These are phyloP conservation scores for Mus caroli DNA, from an alignment of 2,797 vertebrate species.

Conservation along the genomic window DNA sequence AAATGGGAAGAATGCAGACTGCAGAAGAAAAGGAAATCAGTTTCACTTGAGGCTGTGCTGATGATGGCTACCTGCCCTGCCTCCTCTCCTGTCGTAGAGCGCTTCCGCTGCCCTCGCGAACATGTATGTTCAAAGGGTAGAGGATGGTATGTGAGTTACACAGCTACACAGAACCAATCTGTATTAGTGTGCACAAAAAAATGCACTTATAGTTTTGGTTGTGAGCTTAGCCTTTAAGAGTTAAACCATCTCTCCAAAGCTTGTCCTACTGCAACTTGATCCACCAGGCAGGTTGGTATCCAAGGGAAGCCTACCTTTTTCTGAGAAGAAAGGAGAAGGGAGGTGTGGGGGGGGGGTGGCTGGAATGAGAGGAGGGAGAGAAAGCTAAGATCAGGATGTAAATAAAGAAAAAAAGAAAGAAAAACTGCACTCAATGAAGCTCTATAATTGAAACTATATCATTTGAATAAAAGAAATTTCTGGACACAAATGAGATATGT, in stretches of 20 bases:
- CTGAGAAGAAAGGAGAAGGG: background rate
- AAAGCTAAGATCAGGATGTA: too few species aligned
- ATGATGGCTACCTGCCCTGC: background rate
- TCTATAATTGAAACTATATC: background rate
- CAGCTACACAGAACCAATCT: background rate
- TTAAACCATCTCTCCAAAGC: background rate
- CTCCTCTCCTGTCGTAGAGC: background rate
- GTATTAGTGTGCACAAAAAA: background rate
- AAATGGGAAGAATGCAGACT: background rate
- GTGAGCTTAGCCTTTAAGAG: background rate
- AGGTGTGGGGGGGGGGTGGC: too few species aligned
- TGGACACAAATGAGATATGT: background rate
- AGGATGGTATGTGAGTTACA: background rate
- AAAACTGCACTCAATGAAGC: background rate
- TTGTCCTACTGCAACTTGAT: background rate
- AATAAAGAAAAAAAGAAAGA: too few species aligned
- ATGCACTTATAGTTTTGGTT: background rate
- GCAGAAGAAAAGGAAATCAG: background rate
- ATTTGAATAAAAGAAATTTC: conserved; percentile 7
- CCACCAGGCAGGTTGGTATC: background rate
- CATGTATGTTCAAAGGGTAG: background rate
- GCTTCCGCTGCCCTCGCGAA: too few species aligned
- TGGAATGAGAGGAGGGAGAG: background rate
- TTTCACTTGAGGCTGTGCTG: background rate
- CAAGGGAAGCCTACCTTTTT: background rate